Evolutionary conservation across 2,888 invertebrate species (phyloP).

Genomic region (Uloborus plumipes): DNA sequence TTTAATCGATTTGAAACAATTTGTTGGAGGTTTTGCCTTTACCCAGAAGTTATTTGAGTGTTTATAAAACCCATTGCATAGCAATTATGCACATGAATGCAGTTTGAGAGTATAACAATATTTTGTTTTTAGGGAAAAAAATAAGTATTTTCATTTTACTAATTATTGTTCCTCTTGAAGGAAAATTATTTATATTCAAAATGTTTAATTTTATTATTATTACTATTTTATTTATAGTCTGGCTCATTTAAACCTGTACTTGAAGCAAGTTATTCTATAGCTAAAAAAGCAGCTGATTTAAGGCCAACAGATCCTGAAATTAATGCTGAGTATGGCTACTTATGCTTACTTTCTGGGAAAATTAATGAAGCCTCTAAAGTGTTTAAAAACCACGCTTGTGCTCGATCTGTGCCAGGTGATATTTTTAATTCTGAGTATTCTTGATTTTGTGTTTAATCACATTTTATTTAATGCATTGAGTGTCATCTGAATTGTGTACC

Average conservation of each 20-base stretch:
- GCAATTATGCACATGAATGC: no score
- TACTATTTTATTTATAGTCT: conserved; percentile 70
- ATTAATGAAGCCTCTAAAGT: conserved; percentile 82
- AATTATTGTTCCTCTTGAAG: neutral
- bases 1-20: no score
- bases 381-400: conserved; percentile 75
- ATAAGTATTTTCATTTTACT: neutral
- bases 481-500: no score
- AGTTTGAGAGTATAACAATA: neutral
- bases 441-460: no score
- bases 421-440: no score
- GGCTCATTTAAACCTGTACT: conserved; percentile 77
- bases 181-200: neutral
- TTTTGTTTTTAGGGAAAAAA: conserved; percentile 12
- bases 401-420: conserved; percentile 42
- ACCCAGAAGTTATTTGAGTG: no score
- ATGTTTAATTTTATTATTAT: neutral
- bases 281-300: conserved; percentile 84
- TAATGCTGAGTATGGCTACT: conserved; percentile 86
- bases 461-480: no score
- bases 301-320: conserved; percentile 79
- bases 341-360: conserved; percentile 81
- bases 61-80: no score
- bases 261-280: conserved; percentile 81
- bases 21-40: no score